Conservation (phyloP, 2,888 invertebrate genomes). For the Andrena marginata region DNA sequence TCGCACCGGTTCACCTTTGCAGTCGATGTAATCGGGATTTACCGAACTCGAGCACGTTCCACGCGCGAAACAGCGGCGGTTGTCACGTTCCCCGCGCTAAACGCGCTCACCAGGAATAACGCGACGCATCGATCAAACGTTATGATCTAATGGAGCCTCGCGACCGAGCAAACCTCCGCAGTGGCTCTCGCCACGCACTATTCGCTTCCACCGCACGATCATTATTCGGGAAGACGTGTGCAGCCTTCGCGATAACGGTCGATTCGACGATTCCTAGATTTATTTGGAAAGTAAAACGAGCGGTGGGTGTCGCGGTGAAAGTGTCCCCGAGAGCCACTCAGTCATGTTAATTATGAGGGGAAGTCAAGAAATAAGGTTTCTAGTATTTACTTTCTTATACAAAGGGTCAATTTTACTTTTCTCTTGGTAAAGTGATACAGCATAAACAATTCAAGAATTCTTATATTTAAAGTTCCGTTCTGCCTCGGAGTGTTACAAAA, state of each 20-base stretch:
- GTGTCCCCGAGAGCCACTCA: constrained; percentile 8
- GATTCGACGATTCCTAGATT: constrained; percentile 3
- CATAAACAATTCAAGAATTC: no score
- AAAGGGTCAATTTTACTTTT: no score
- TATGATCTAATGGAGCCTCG: constrained; percentile 23
- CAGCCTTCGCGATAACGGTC: not conserved
- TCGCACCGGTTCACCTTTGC: constrained; percentile 16
- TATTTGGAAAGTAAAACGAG: not conserved
- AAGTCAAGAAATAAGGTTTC: no score
- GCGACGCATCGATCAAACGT: constrained; percentile 44
- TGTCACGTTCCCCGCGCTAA: constrained; percentile 11
- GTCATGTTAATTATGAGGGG: constrained; percentile 18
- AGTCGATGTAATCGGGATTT: constrained; percentile 13
- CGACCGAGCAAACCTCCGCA: not conserved
- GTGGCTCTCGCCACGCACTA: not conserved
- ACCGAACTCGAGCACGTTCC: constrained; percentile 21
- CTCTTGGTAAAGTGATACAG: no score
- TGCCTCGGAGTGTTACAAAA: no score
- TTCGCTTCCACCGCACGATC: constrained; percentile 1
- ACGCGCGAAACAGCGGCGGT: constrained; percentile 10
- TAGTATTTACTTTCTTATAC: no score
- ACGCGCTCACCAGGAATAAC: not conserved
- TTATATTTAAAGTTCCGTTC: no score
- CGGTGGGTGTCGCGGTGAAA: constrained; percentile 25
- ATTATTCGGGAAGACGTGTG: constrained; percentile 14